Evolutionary conservation across 2,797 vertebrate species (phyloP), one percentile per base, ranked within the genome.

Genomic region (Odontamblyopus rebecca): DNA sequence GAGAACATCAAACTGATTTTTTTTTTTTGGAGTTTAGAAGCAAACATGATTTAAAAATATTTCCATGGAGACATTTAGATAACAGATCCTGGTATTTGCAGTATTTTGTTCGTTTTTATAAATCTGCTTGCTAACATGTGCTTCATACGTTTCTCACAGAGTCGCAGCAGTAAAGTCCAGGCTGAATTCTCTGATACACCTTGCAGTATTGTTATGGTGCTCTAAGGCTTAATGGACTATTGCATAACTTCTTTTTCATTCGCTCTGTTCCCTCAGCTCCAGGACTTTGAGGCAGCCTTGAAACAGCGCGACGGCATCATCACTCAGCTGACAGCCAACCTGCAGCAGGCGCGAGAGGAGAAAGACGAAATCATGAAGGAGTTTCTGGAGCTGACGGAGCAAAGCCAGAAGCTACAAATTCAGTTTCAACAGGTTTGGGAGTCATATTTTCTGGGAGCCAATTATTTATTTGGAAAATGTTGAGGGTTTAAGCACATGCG

Each of bases 261-360:
- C 41, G 64, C 4, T 44, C 12, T 75, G 48, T 82, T 86, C 69
- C 32, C 38, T 1, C 78, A 97, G 97, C 89, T 98, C 73, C 96
- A 99, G 85, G 97, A 99, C 86, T 99, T 99, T 90, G 97, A 98
- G 90, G 95, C 95, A 27, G 98, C 98, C 15, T 92, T 99, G 82
- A 98, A 97, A 76, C 96, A 99, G 78, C 94, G 98, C 86, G 98
- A 99, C 78, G 95, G 94, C 70, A 99, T 99, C 86, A 99, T 99
- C 84, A 98, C 97, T 48, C 96, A 97, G 80, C 96, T 99, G 30
- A 98, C 97, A 32, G 85, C 95, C 6, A 98, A 98, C 83, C 93
- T 99, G 65, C 97, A 99, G 83, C 95, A 98, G 89, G 97, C 98
- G 53, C 94, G 97, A n/a, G 89, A 94, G 50, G 97, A 99, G 83